Percentiles rank a stretch among this genome's conserved stretches.
These are phyloP conservation scores for Coptodon bakossiorum DNA, from an alignment of 2,113 vertebrate species.

Conservation along the genomic window DNA sequence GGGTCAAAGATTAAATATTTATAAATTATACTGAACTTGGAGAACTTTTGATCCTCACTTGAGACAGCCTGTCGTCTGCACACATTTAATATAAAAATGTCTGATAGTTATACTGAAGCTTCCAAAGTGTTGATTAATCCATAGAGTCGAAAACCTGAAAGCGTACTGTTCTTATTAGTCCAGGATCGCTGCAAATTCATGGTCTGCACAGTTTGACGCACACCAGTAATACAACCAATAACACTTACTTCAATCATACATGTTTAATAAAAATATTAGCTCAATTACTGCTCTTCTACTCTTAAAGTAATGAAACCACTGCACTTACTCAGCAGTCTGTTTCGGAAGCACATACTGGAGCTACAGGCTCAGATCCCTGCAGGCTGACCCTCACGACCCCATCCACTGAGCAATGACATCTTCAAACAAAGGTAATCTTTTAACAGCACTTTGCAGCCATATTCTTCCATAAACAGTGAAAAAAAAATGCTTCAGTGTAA, in stretches of 20 bases:
- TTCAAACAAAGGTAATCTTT: not conserved
- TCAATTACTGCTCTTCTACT: not conserved
- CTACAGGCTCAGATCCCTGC: not conserved
- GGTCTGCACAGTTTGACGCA: not conserved
- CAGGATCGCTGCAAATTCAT: not conserved
- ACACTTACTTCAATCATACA: not conserved
- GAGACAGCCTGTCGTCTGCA: not conserved
- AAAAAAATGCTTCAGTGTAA: not conserved
- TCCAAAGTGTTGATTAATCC: not conserved
- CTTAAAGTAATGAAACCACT: not conserved
- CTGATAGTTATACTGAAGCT: not conserved
- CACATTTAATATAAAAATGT: not conserved
- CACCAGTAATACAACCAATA: not conserved
- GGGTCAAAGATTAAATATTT: not conserved
- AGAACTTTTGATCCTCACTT: not conserved
- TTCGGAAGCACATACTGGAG: not conserved
- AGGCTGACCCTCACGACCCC: not conserved
- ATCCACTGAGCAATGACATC: not conserved
- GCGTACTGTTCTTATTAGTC: not conserved
- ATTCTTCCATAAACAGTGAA: not conserved
- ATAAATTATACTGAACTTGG: not conserved
- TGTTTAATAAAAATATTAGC: not conserved
- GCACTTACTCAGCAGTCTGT: not conserved
- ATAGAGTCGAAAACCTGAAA: not conserved
- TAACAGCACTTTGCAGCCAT: not conserved